These are phyloP conservation scores for Heterochromis multidens DNA, from an alignment of 2,113 vertebrate genomes.

Conservation along the genomic window DNA sequence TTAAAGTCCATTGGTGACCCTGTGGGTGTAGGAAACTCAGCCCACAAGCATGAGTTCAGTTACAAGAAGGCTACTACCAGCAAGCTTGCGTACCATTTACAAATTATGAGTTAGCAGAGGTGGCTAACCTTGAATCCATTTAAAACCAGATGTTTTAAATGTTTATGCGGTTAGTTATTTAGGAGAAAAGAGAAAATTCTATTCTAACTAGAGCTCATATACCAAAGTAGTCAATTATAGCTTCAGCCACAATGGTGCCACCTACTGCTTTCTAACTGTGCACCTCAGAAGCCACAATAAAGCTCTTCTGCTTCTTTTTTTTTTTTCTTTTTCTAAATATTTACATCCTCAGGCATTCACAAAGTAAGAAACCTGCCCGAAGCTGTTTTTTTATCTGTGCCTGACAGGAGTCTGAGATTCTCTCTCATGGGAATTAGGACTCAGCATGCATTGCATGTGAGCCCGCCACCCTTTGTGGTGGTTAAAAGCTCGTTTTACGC, in stretches of 20 bases:
- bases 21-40: conserved; percentile 21
- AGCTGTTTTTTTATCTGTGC: conserved; percentile 65
- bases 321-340: background rate
- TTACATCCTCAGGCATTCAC: conserved; percentile 45
- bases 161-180: background rate
- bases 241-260: conserved; percentile 24
- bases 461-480: conserved; percentile 93
- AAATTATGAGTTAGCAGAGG: background rate
- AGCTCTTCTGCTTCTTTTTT: conserved; percentile 1
- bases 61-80: conserved; percentile 2
- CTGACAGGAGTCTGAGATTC: conserved; percentile 67
- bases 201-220: background rate
- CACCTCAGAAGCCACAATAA: conserved; percentile 24
- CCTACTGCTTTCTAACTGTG: conserved; percentile 20
- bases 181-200: background rate
- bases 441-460: conserved; percentile 75
- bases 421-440: conserved; percentile 69
- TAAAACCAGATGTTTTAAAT: background rate
- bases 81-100: background rate
- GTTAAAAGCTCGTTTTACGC: conserved; percentile 99
- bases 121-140: background rate
- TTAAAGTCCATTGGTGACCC: conserved; percentile 46
- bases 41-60: background rate
- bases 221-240: conserved; percentile 54
- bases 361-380: conserved; percentile 42